phyloP scores from a whole-genome alignment of 2,113 vertebrate species.

The Stegastes partitus region DNA sequence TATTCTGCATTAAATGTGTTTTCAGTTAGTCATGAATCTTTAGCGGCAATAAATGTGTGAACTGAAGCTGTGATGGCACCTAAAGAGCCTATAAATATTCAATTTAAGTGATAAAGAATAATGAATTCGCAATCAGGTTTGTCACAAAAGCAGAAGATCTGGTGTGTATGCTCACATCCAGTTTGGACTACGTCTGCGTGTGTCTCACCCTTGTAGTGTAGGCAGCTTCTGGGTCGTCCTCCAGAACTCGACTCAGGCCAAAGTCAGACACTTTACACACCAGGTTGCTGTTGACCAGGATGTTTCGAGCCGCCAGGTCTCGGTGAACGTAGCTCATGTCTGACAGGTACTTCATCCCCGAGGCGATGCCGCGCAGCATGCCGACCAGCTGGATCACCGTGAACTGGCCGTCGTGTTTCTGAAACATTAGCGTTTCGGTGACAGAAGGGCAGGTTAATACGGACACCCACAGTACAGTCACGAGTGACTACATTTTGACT shows the following conservation, averaged over 20 bases:
- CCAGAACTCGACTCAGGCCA: slow-evolving; percentile 96
- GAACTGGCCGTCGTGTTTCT: slow-evolving; percentile 98
- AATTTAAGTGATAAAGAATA: neutral
- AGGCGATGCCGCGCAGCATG: slow-evolving; percentile 97
- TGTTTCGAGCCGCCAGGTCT: slow-evolving; percentile 97
- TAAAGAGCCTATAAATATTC: slow-evolving; percentile 9
- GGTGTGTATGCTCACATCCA: neutral
- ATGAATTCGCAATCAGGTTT: slow-evolving; percentile 2
- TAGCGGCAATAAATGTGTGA: slow-evolving; percentile 1
- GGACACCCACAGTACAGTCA: neutral
- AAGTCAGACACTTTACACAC: slow-evolving; percentile 99
- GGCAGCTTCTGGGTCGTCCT: slow-evolving; percentile 95
- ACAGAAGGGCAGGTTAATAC: slow-evolving; percentile 76
- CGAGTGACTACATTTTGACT: neutral
- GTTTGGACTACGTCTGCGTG: slow-evolving; percentile 78
- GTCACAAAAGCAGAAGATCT: neutral
- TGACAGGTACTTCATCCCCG: slow-evolving; percentile 98
- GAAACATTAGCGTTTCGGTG: slow-evolving; percentile 1
- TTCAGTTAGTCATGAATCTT: slow-evolving; percentile 14
- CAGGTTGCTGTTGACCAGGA: slow-evolving; percentile 98
- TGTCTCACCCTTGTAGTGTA: slow-evolving; percentile 93
- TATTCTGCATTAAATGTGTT: neutral
- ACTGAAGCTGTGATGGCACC: slow-evolving; percentile 14
- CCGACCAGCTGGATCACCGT: slow-evolving; percentile 98
- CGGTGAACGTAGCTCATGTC: slow-evolving; percentile 98